Percentiles rank a stretch among this genome's conserved stretches.
These are phyloP conservation scores for Elachura formosa DNA, from an alignment of 2,113 vertebrate genomes.

Conservation along the genomic window DNA sequence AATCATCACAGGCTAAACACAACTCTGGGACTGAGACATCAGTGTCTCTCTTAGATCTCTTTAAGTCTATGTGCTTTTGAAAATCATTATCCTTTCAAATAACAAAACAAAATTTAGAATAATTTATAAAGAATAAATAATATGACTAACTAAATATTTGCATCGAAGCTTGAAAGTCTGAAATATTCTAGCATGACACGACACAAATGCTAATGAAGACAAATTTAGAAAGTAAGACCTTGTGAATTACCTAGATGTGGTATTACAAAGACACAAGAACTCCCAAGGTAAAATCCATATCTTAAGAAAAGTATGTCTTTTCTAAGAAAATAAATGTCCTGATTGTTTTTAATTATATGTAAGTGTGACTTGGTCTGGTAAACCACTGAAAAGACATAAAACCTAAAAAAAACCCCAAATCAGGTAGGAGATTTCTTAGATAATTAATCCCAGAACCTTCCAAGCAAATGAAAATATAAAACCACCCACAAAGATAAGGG, in stretches of 20 bases:
- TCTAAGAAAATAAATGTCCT: too few relatives aligned
- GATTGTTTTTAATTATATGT: not conserved
- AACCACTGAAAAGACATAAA: not conserved
- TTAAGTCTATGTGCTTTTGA: not conserved
- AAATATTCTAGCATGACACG: not conserved
- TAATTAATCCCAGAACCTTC: not conserved
- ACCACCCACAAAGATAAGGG: not conserved
- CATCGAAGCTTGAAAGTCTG: not conserved
- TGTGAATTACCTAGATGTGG: not conserved
- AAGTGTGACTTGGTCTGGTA: not conserved
- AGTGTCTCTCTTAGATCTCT: not conserved
- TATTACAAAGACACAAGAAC: not conserved
- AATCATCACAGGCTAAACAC: not conserved
- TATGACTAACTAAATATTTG: not conserved
- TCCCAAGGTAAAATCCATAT: not conserved
- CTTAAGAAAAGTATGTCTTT: not conserved
- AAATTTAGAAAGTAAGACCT: not conserved
- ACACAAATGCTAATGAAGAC: not conserved
- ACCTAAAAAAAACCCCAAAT: rapidly evolving
- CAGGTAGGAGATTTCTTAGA: not conserved
- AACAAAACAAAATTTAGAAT: not conserved
- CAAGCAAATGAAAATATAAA: not conserved
- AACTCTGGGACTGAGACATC: rapidly evolving
- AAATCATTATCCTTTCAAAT: not conserved
- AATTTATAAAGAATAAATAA: not conserved